Evolutionary conservation across 2,113 vertebrate genomes (phyloP).

Genomic region (Xiphorhynchus elegans): DNA sequence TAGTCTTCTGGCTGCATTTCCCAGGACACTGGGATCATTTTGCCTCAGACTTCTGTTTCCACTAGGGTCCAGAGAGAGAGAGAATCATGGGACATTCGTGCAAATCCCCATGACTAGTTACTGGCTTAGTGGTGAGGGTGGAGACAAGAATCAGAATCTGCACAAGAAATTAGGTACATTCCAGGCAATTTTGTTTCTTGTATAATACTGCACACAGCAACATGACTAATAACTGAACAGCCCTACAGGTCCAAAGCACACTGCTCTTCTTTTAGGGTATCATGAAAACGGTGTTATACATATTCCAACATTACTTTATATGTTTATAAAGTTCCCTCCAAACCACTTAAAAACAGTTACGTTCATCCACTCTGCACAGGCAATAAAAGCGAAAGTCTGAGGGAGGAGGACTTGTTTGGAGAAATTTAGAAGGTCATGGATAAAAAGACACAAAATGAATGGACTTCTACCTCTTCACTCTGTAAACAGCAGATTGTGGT

Average conservation of each 20-base stretch:
- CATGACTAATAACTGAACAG: not conserved
- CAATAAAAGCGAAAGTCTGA: not conserved
- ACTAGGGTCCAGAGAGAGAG: not conserved
- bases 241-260: not conserved
- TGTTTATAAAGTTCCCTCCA: not conserved
- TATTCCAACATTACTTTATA: not conserved
- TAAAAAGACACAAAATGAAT: not conserved
- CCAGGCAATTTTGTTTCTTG: not conserved
- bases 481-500: constrained; percentile 57
- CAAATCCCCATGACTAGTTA: not conserved
- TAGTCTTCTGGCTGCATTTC: not conserved
- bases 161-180: not conserved
- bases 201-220: fast-evolving
- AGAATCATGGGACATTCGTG: not conserved
- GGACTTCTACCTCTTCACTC: not conserved
- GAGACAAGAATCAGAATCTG: not conserved
- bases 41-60: not conserved
- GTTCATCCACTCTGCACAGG: not conserved
- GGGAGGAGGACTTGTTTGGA: not conserved
- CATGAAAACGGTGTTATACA: not conserved
- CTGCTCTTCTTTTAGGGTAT: not conserved
- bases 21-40: not conserved
- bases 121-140: not conserved
- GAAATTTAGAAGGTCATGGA: not conserved
- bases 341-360: not conserved